Evolutionary conservation across 2,797 vertebrate species (phyloP).

Genomic region (Melanotaenia pygmaea): DNA sequence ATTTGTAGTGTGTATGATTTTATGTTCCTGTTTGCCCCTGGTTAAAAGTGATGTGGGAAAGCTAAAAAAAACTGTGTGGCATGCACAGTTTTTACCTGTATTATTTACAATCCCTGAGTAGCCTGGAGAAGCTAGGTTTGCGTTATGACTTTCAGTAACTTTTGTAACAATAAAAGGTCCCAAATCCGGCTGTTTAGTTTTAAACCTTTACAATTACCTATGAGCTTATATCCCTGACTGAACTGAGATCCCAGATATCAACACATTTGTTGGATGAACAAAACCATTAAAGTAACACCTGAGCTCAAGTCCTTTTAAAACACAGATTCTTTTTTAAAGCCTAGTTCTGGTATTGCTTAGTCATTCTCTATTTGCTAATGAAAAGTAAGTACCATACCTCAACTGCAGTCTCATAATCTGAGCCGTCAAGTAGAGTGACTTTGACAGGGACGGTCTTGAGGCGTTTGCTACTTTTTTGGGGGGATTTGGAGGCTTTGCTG

Average conservation of each 20-base stretch:
- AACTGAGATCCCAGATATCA: neutral
- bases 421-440: conserved; percentile 91
- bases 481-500: conserved; percentile 95
- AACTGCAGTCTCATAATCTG: conserved; percentile 91
- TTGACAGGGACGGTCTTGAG: conserved; percentile 91
- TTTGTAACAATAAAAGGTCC: neutral
- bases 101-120: no score
- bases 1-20: no score
- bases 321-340: neutral
- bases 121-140: neutral
- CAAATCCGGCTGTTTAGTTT: neutral
- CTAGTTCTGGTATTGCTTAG: neutral
- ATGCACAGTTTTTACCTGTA: no score
- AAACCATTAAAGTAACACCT: neutral
- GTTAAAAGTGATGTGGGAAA: no score
- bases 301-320: neutral
- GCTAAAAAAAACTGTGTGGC: no score
- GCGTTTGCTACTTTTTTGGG: conserved; percentile 92
- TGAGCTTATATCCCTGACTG: neutral
- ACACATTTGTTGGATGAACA: neutral
- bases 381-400: conserved; percentile 84
- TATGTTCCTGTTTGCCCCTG: no score
- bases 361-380: neutral
- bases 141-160: neutral
- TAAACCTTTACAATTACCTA: neutral